Evolutionary conservation across 1,140 invertebrate species (phyloP).

Genomic region (Drosophila bipectinata): DNA sequence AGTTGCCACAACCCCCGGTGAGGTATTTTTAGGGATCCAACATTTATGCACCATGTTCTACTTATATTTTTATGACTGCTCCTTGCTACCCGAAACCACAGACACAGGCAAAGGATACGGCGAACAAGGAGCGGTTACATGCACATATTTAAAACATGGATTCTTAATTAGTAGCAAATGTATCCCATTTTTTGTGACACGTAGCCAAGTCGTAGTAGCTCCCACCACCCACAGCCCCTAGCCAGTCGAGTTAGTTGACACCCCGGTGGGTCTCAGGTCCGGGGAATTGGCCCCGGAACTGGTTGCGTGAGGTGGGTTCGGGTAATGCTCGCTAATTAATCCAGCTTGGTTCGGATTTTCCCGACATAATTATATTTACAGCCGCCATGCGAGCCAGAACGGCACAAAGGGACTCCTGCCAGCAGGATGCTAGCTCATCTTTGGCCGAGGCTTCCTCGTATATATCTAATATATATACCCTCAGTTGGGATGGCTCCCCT

Average conservation of each 20-base stretch:
- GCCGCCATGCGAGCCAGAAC: conserved; percentile 63
- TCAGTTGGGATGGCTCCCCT: conserved; percentile 20
- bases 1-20: conserved; percentile 22
- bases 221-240: not conserved
- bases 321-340: conserved; percentile 84
- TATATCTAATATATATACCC: conserved; percentile 11
- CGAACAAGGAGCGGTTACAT: conserved; percentile 46
- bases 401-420: conserved; percentile 19
- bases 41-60: conserved; percentile 81
- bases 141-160: conserved; percentile 80
- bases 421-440: conserved; percentile 50
- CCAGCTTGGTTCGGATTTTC: conserved; percentile 83
- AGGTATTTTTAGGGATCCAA: conserved; percentile 47
- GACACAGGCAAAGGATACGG: conserved; percentile 30
- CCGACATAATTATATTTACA: conserved; percentile 83
- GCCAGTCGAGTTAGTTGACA: conserved; percentile 59
- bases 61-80: conserved; percentile 80
- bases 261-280: conserved; percentile 27
- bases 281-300: conserved; percentile 28
- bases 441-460: conserved; percentile 12
- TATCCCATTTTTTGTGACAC: conserved; percentile 66
- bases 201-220: conserved; percentile 27
- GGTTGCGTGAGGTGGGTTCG: conserved; percentile 51
- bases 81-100: conserved; percentile 66
- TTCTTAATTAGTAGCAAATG: conserved; percentile 83